Percentiles rank a stretch among this genome's conserved stretches.
phyloP scores from a whole-genome alignment of 2,888 invertebrate species.

The Bimastos eiseni region DNA sequence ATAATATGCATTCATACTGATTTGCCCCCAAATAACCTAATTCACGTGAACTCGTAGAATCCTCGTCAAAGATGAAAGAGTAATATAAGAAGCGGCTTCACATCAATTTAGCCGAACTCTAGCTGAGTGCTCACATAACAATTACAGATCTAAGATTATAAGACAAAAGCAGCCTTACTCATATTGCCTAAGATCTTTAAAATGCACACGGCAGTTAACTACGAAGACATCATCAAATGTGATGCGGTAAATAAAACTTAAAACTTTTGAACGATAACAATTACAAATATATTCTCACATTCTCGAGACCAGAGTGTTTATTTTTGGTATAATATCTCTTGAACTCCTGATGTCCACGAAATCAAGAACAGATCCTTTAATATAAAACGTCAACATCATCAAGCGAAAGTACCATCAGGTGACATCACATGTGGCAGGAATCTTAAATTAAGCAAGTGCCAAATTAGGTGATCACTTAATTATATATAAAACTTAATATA shows the following conservation, averaged over 20 bases:
- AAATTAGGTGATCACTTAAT: background rate
- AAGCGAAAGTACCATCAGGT: background rate
- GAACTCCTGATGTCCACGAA: background rate
- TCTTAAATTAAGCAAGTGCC: background rate
- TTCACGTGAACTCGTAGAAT: too few relatives aligned
- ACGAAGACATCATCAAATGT: background rate
- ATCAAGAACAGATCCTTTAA: background rate
- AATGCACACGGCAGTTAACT: background rate
- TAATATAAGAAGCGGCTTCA: too few relatives aligned
- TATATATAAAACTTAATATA: too few relatives aligned
- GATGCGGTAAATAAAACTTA: background rate
- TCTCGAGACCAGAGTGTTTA: background rate
- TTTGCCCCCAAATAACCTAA: too few relatives aligned
- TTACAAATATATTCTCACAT: background rate
- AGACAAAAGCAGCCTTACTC: background rate
- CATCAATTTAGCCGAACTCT: background rate
- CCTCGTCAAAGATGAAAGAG: too few relatives aligned
- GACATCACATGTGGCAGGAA: background rate
- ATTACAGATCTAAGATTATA: background rate
- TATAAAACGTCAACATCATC: background rate
- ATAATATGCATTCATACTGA: too few relatives aligned
- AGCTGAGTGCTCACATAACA: background rate
- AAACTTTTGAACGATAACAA: background rate
- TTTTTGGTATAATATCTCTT: background rate
- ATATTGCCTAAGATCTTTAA: background rate